A percentile compares a stretch with the other conserved stretches of the same genome.
Evolutionary conservation across 2,888 invertebrate genomes (phyloP).

Genomic region (Microctonus brassicae): DNA sequence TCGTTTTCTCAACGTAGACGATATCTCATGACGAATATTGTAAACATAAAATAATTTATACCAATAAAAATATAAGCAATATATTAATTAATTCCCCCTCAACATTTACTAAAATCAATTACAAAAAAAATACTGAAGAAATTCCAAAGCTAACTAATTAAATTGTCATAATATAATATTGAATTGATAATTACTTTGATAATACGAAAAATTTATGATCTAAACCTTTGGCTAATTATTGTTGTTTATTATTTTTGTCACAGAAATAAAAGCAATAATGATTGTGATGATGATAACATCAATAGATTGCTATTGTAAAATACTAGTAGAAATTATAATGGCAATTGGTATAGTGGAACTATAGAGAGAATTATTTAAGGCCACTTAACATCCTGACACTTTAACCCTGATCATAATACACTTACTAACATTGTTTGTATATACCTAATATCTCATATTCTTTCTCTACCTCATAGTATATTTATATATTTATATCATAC

Average conservation of each 20-base stretch:
- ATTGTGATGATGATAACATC: not conserved
- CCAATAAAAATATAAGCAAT: too few species aligned
- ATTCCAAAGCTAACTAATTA: too few species aligned
- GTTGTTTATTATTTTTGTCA: not conserved
- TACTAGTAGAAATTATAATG: not conserved
- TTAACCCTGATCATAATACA: constrained; percentile 50
- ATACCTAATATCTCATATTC: not conserved
- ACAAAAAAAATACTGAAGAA: too few species aligned
- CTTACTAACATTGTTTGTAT: constrained; percentile 8
- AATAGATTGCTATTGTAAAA: too few species aligned
- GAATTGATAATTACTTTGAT: not conserved
- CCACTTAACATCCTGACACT: constrained; percentile 58
- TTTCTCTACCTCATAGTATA: not conserved
- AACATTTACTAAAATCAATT: too few species aligned
- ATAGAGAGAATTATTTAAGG: constrained; percentile 45
- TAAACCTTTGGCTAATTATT: not conserved
- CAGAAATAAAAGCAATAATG: not conserved
- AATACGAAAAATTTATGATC: not conserved
- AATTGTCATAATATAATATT: too few species aligned
- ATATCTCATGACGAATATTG: not conserved
- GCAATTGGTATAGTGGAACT: constrained; percentile 13
- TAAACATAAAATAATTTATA: too few species aligned
- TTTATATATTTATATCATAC: not conserved
- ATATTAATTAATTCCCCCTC: too few species aligned
- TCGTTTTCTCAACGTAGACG: constrained; percentile 4